Percentiles rank a stretch among this genome's conserved stretches.
These are phyloP conservation scores for Hypotaenidia philippensis DNA, from an alignment of 2,797 vertebrate genomes.

Conservation along the genomic window DNA sequence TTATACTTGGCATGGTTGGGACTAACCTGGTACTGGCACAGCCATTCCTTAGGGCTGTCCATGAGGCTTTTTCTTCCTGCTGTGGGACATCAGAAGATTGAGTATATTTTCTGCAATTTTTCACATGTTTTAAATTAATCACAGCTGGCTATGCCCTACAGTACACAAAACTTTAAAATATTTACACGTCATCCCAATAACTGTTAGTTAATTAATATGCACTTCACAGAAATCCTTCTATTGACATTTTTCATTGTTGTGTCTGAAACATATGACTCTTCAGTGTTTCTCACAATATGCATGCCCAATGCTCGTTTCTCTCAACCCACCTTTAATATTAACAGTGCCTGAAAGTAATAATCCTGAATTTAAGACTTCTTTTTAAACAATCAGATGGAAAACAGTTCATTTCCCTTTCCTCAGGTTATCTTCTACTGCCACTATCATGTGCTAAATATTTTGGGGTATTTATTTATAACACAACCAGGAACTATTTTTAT, in stretches of 20 bases:
- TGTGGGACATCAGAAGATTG: not conserved
- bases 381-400: not conserved
- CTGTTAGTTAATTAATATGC: not conserved
- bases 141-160: not conserved
- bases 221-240: not conserved
- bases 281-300: not conserved
- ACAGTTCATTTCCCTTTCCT: not conserved
- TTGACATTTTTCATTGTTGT: not conserved
- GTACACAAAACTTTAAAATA: not conserved
- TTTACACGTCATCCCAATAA: not conserved
- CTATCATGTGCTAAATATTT: not conserved
- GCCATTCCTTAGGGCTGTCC: not conserved
- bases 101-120: not conserved
- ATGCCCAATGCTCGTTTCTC: not conserved
- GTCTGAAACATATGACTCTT: not conserved
- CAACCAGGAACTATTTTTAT: not conserved
- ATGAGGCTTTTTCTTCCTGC: not conserved
- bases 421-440: not conserved
- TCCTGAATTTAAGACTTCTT: not conserved
- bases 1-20: not conserved
- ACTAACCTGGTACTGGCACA: not conserved
- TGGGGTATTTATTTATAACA: not conserved
- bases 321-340: not conserved
- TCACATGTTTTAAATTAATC: not conserved
- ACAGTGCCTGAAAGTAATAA: not conserved